Evolutionary conservation across 64 coral and sea anemone genomes (phyloP), one percentile per base, ranked within the genome.

Genomic region (Montipora capricornis): DNA sequence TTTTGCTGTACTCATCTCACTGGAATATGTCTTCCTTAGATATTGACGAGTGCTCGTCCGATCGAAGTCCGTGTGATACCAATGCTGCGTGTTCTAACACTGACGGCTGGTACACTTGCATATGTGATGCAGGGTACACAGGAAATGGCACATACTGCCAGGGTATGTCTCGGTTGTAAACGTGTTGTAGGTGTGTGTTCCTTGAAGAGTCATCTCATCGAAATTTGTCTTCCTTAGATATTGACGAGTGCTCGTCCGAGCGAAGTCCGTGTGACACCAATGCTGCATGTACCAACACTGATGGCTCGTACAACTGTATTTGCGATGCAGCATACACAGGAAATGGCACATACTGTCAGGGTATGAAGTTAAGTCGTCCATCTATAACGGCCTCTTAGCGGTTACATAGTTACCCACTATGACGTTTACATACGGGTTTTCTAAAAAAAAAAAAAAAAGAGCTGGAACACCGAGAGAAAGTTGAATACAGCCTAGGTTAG

Each of bases 181-280:
- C n/a, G 13, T 19, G 14, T 17, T 20, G 16, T 51, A 57, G 8
- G 11, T 6, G 53, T 57, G 1, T 57, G 53, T 57, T 11, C 53
- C 53, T 11, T 5, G 53, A 57, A 57, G 53, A 20, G 10, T 5
- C 8, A 9, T 20, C 50, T 57, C 0, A 2, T 16, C 1, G 2
- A 11, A 37, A 6, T 3, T 0, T 49, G 13, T 37, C 37, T 37
- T 14, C 8, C 20, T 53, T 51, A 96, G 95, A 96, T 89, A 75
- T 96, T 16, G 80, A 96, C 60, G 95, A 96, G 82, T 96, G 95
- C 20, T 17, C 48, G 12, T 29, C 74, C 10, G 88, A 59, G 24
- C 49, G 73, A 0, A 53, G 44, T 48, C 45, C 71, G 22, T 96
- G 95, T 80, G 77, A 96, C 29, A 11, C 64, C 8, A 13, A 80